Percentiles rank a stretch among this genome's conserved stretches.
These are phyloP conservation scores for Merodon equestris DNA, from an alignment of 2,888 invertebrate genomes.

Conservation along the genomic window DNA sequence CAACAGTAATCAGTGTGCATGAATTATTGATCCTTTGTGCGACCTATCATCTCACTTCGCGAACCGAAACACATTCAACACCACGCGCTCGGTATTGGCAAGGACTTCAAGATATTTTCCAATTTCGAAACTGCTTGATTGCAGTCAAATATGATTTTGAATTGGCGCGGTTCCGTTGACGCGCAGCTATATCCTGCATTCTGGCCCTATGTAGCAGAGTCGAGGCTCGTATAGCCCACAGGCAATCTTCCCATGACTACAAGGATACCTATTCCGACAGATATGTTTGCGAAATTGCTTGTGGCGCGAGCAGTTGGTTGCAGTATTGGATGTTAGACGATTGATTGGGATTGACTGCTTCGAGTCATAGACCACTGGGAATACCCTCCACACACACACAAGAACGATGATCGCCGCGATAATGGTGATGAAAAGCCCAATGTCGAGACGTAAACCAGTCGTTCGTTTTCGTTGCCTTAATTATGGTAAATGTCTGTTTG, in stretches of 20 bases:
- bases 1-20: conserved; percentile 27
- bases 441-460: neutral
- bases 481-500: conserved; percentile 15
- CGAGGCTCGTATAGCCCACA: neutral
- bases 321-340: conserved; percentile 12
- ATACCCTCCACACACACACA: conserved; percentile 6
- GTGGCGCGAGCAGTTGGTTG: conserved; percentile 20
- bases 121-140: conserved; percentile 61
- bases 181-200: neutral
- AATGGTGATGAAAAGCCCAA: conserved; percentile 31
- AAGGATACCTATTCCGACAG: conserved; percentile 2
- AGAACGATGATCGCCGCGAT: conserved; percentile 63
- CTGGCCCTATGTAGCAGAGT: no score
- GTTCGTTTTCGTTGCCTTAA: conserved; percentile 3
- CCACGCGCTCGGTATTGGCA: no score
- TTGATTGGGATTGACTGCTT: conserved; percentile 29
- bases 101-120: conserved; percentile 22
- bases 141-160: conserved; percentile 67
- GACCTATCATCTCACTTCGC: conserved; percentile 4
- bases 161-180: conserved; percentile 40
- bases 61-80: no score
- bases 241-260: conserved; percentile 7
- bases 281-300: conserved; percentile 25
- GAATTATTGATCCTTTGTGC: conserved; percentile 49
- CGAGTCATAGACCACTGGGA: conserved; percentile 8